phyloP scores from a whole-genome alignment of 2,888 invertebrate species.

The Tenthredo scrophulariae region DNA sequence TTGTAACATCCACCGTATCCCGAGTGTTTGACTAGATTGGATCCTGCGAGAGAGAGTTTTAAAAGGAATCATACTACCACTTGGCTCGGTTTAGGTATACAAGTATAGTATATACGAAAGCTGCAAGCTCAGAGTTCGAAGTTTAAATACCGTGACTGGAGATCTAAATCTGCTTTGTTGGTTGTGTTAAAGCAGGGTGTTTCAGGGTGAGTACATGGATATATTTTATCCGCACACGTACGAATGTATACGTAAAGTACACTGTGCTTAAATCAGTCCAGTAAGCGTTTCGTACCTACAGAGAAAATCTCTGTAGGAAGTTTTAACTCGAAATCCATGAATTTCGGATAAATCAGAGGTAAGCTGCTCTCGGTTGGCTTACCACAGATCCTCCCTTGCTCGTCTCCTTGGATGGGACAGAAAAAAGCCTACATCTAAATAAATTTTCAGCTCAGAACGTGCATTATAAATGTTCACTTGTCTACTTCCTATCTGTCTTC shows the following conservation, averaged over 20 bases:
- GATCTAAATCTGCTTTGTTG: conserved; percentile 42
- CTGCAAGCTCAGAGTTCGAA: neutral
- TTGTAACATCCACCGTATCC: conserved; percentile 22
- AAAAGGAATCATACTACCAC: neutral
- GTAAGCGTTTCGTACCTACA: neutral
- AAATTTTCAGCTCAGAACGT: conserved; percentile 43
- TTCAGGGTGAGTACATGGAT: neutral
- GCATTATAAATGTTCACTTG: conserved; percentile 53
- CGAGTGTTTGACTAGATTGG: conserved; percentile 14
- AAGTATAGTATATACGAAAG: neutral
- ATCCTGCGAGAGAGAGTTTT: conserved; percentile 18
- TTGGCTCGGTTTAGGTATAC: neutral
- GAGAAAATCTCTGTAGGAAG: conserved; percentile 11
- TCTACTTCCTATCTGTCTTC: conserved; percentile 50
- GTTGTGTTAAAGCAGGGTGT: neutral
- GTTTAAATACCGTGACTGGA: conserved; percentile 29
- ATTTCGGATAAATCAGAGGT: conserved; percentile 52
- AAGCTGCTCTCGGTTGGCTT: conserved; percentile 37
- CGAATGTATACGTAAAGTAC: neutral
- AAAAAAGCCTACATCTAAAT: conserved; percentile 50
- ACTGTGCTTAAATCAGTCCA: neutral
- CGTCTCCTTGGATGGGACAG: neutral
- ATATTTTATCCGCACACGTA: conserved; percentile 16
- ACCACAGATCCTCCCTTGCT: conserved; percentile 31
- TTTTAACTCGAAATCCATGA: conserved; percentile 48